Evolutionary conservation across 2,888 invertebrate genomes (phyloP), one percentile per base, ranked within the genome.

Genomic region (Drosophila subsilvestris): DNA sequence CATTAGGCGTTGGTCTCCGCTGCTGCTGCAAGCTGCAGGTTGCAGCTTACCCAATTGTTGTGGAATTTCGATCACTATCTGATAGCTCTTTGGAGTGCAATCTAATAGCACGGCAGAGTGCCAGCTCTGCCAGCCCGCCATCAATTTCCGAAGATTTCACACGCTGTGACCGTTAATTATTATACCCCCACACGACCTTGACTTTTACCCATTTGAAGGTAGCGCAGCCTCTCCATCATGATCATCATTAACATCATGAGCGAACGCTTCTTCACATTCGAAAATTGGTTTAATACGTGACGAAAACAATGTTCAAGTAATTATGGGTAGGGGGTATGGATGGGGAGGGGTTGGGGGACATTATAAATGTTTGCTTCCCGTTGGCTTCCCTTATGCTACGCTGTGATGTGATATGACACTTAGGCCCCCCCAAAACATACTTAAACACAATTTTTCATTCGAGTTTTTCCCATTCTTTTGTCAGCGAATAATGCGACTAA

Each of bases 231-330:
- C 60, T 62, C 48, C 49, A 37, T 56, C 42, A 49, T 57, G 60
- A 66, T 45, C 70, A 53, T 32, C 61, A 65, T 49, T 1, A 20
- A 2, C 20, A 20, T 20, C 25, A 6, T 22, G 25, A 57, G 32
- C 44, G 32, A 49, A 22, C 43, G 63, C 70, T 75, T 70, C 74
- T 75, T 75, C 75, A 63, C 47, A 63, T 60, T 63, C 54, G 37
- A 56, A 85, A 81, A 81, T 79, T 75, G 66, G 43, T 49, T 85
- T 78, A 67, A 85, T 75, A 82, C 77, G 78, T 74, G 76, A 80
- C 78, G 80, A 82, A 80, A 86, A 74, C 78, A 74, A 76, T 80
- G 69, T 86, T 86, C 78, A 79, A 69, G 80, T 88, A 78, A 88
- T 83, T 83, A 82, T 74, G 47, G 49, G 50, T 1, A 25, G 10